Evolutionary conservation across 2,888 invertebrate genomes (phyloP), one percentile per base, ranked within the genome.

Genomic region (Seira sanloemensis): DNA sequence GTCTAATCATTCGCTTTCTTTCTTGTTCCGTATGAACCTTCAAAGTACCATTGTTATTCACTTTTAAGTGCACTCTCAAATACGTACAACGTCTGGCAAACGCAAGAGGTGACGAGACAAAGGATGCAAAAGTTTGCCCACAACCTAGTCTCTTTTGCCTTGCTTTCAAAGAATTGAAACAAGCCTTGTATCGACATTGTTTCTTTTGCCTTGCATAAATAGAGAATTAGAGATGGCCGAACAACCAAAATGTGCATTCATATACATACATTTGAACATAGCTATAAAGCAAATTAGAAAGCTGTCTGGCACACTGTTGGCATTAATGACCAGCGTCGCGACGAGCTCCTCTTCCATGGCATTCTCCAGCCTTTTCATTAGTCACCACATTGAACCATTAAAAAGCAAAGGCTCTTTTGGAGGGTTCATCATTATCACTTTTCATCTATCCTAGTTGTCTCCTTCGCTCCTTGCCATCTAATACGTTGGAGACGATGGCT

Each of bases 11-110:
- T 58, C 18, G 18, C 58, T 58, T 62, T 21, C 62, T 7, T 62
- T 21, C 21, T n/a, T 62, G 21, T 62, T 23, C 62, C 12, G 37
- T 37, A 23, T 62, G 23, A 62, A 21, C 62, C n/a, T 58, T 12
- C 16, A 21, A 46, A 78, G 71, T 66, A 68, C 75, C 81, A 81
- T 81, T 81, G 75, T 69, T 81, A 75, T 50, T 26, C 73, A 79
- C 73, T 79, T 27, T 68, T n/a, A 67, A 80, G 67, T 58, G 46
- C 27, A 74, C 67, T 74, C 54, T n/a, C n/a, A n/a, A n/a, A n/a
- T n/a, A n/a, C n/a, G n/a, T n/a, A n/a, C n/a, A n/a, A 75, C 68
- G 54, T 21, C 68, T 23, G 62, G 21, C 62, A 62, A 21, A 62
- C 19, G 21, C 9, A 62, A 62, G n/a, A 62, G 62, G 62, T 62